These are phyloP conservation scores for Pempheris klunzingeri DNA, from an alignment of 2,797 vertebrate genomes.

Conservation along the genomic window DNA sequence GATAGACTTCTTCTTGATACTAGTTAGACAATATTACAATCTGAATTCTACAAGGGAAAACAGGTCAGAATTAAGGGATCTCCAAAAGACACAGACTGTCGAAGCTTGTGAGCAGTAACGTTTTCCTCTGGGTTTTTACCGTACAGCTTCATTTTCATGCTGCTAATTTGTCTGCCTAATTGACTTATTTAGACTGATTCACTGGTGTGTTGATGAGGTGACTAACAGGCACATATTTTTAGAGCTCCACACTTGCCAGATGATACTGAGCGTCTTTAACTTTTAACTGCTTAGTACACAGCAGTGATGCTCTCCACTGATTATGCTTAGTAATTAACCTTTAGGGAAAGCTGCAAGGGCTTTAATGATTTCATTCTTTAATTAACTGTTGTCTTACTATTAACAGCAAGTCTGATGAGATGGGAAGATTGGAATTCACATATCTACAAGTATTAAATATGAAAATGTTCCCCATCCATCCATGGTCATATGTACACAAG, in stretches of 20 bases:
- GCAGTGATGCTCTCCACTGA: slow-evolving; percentile 4
- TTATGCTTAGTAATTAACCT: slow-evolving; percentile 14
- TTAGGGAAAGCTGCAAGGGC: neutral
- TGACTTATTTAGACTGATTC: slow-evolving; percentile 22
- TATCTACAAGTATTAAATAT: slow-evolving; percentile 12
- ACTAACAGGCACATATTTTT: slow-evolving; percentile 13
- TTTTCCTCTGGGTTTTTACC: slow-evolving; percentile 11
- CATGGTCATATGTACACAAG: too few species aligned
- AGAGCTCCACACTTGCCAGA: neutral
- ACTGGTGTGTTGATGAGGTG: slow-evolving; percentile 6
- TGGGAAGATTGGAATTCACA: slow-evolving; percentile 8
- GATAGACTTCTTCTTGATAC: too few species aligned
- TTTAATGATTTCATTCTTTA: neutral
- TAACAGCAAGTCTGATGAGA: slow-evolving; percentile 8
- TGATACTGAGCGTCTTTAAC: neutral
- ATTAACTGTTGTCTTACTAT: slow-evolving; percentile 15
- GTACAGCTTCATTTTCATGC: neutral
- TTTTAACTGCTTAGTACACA: slow-evolving; percentile 5
- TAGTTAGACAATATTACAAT: too few species aligned
- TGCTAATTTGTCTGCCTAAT: slow-evolving; percentile 11
- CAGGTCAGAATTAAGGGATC: too few species aligned
- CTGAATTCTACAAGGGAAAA: too few species aligned
- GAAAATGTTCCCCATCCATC: neutral
- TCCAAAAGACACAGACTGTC: too few species aligned
- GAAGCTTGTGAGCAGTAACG: too few species aligned